Base-by-base conservation (phyloP, 1,140 invertebrate genomes). In the Atta texana region DNA sequence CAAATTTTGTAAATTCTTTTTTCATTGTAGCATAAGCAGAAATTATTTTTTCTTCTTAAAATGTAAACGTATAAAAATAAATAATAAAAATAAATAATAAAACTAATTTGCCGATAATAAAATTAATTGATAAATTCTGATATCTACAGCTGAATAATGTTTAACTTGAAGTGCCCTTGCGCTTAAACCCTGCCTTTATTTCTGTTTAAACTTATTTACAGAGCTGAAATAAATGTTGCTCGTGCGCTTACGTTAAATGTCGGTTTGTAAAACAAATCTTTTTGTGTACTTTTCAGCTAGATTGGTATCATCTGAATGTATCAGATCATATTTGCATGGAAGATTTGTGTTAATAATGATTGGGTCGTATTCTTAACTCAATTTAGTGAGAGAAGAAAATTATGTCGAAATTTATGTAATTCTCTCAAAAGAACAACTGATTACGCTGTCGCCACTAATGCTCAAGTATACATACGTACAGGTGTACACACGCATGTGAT, bases 331-430 rank as follows among this genome's bases (percentile, higher is more conserved):
- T 72, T 72, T 72, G 16, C 21, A 53, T 14, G 16, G 1, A 28
- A 28, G 16, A 72, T 72, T 72, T 69, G 69, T 72, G 24, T 53
- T 8, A 24, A 53, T 53, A 72, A 51, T 72, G 24, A 72, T 53
- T 14, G 39, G 8, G 21, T 53, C 44, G 24, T 7, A 53, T 24
- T 44, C 7, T 6, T 16, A 49, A 21, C 16, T 51, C 18, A 71
- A 53, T 0, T 51, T 53, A 28, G 14, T 16, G 0, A 4, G 5
- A 71, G 12, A 0, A 16, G 18, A 53, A 12, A n/a, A 3, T 6
- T 49, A 14, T 24, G 24, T 28, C 8, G 28, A 75, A 57, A 59
- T n/a, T 57, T 14, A 8, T 53, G 16, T 53, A 8, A n/a, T 24
- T 57, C 2, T 75, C 12, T 57, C 31, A 21, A 59, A 39, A 31